phyloP scores from a whole-genome alignment of 2,797 vertebrate species.

The Chromis chromis region DNA sequence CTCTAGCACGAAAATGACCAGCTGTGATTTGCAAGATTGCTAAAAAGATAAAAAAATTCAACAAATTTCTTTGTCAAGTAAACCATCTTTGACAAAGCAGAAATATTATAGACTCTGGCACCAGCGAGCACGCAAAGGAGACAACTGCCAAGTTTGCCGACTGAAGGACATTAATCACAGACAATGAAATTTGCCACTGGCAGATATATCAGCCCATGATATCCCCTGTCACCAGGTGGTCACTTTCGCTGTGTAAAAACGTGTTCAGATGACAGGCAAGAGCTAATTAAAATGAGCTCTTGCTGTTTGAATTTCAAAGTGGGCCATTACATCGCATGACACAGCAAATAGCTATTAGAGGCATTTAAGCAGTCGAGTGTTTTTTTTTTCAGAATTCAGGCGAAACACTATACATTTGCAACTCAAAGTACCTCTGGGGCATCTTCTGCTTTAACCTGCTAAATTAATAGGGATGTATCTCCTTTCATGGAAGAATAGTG shows the following conservation, averaged over 20 bases:
- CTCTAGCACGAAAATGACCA: neutral
- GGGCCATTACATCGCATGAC: slow-evolving; percentile 14
- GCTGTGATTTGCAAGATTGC: neutral
- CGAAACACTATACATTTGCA: slow-evolving; percentile 6
- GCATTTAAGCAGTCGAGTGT: slow-evolving; percentile 22
- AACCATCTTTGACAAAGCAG: neutral
- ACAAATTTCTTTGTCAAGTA: neutral
- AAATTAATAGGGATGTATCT: slow-evolving; percentile 20
- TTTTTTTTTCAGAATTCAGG: slow-evolving; percentile 3
- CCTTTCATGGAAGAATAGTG: neutral
- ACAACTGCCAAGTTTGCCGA: slow-evolving; percentile 12
- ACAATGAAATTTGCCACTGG: slow-evolving; percentile 12
- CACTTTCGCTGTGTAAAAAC: slow-evolving; percentile 18
- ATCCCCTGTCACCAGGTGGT: slow-evolving; percentile 2
- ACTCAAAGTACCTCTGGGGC: neutral
- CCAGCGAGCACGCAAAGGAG: slow-evolving; percentile 2
- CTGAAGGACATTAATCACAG: slow-evolving; percentile 26
- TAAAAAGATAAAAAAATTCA: neutral
- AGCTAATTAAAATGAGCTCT: slow-evolving; percentile 34
- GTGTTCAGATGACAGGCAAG: neutral
- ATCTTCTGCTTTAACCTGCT: slow-evolving; percentile 11
- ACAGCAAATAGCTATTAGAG: slow-evolving; percentile 27
- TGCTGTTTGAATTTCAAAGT: slow-evolving; percentile 32
- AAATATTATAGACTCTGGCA: neutral
- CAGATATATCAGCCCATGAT: slow-evolving; percentile 12